These are phyloP conservation scores for Apteryx owenii DNA, from an alignment of 2,113 vertebrate genomes.

Conservation along the genomic window DNA sequence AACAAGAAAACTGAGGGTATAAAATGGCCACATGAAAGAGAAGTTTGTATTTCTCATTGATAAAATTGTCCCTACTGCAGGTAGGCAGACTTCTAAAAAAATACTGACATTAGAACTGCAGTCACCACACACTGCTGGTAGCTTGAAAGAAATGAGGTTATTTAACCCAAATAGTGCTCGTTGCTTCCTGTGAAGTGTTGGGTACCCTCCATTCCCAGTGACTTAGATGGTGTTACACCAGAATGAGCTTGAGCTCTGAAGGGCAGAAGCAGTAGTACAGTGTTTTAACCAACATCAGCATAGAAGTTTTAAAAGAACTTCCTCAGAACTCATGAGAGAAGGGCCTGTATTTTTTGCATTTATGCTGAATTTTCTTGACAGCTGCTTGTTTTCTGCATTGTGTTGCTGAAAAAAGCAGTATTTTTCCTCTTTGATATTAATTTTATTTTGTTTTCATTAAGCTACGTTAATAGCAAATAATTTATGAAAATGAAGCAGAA, in stretches of 20 bases:
- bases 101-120: not conserved
- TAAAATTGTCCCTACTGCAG: not conserved
- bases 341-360: not conserved
- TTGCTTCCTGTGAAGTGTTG: not conserved
- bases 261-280: not conserved
- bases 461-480: not conserved
- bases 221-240: too few species aligned
- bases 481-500: not conserved
- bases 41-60: not conserved
- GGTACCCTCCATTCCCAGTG: not conserved
- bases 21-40: not conserved
- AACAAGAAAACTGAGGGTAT: not conserved
- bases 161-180: not conserved
- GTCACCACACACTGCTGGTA: not conserved
- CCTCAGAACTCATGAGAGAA: not conserved
- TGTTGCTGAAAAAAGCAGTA: not conserved
- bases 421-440: not conserved
- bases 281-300: not conserved
- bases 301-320: not conserved
- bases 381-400: not conserved
- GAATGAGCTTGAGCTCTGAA: not conserved
- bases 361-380: not conserved
- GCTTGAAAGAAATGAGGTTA: not conserved
- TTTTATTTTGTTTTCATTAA: not conserved
- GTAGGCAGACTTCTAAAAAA: not conserved